Percentiles rank a stretch among this genome's conserved stretches.
These are phyloP conservation scores for Butorides virescens DNA, from an alignment of 2,113 vertebrate genomes.

Conservation along the genomic window DNA sequence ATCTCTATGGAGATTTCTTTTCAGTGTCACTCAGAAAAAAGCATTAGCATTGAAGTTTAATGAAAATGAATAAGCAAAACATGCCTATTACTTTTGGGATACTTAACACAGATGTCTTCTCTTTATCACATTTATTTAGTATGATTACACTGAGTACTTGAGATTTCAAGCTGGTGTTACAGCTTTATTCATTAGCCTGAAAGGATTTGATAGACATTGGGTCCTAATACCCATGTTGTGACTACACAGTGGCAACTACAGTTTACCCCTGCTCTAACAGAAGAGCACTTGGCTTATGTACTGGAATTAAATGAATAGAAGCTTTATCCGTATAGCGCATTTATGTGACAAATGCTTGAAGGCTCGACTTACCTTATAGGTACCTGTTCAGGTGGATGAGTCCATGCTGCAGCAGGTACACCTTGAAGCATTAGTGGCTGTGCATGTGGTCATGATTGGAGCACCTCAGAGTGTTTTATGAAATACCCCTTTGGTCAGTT, in stretches of 20 bases:
- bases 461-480: too few species aligned
- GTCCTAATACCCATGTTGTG: neutral
- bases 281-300: neutral
- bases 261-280: neutral
- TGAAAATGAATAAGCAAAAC: slow-evolving; percentile 7
- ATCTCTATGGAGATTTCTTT: slow-evolving; percentile 23
- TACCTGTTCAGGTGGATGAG: neutral
- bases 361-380: neutral
- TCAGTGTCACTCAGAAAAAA: neutral
- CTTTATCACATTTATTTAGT: slow-evolving; percentile 11
- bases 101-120: slow-evolving; percentile 6
- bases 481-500: too few species aligned
- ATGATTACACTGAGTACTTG: slow-evolving; percentile 1
- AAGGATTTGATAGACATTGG: neutral
- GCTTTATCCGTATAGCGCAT: neutral
- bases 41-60: neutral
- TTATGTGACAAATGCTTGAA: neutral
- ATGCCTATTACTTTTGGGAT: neutral
- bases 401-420: too few species aligned
- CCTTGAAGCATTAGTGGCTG: too few species aligned
- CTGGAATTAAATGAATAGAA: neutral
- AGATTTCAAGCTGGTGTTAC: slow-evolving; percentile 9
- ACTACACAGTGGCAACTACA: neutral
- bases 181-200: slow-evolving; percentile 1
- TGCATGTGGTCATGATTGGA: too few species aligned